Evolutionary conservation across 2,888 invertebrate genomes (phyloP).

Genomic region (Celastrina argiolus): DNA sequence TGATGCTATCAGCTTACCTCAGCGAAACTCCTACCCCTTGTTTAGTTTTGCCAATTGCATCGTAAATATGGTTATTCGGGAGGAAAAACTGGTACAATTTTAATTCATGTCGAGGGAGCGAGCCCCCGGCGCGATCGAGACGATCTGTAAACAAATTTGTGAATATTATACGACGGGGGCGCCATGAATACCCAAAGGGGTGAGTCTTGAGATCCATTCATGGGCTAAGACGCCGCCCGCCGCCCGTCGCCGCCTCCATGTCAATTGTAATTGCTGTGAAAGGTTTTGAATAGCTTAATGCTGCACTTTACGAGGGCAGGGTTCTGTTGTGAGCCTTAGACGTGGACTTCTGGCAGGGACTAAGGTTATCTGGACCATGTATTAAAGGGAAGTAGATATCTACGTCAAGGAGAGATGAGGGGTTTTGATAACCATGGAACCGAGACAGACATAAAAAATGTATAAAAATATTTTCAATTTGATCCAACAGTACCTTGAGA

Average conservation of each 20-base stretch:
- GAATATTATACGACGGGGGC: slow-evolving; percentile 63
- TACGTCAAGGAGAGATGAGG: background rate
- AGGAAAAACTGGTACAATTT: slow-evolving; percentile 17
- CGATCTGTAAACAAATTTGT: slow-evolving; percentile 71
- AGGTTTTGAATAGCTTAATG: slow-evolving; percentile 33
- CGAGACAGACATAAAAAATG: too few species aligned
- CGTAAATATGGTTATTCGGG: slow-evolving; percentile 11
- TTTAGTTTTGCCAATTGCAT: slow-evolving; percentile 3
- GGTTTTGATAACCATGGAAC: background rate
- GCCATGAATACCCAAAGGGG: slow-evolving; percentile 67
- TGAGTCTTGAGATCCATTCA: slow-evolving; percentile 69
- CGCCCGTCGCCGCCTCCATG: slow-evolving; percentile 31
- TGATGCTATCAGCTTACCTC: background rate
- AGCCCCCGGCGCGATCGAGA: slow-evolving; percentile 21
- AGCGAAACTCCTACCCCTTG: background rate
- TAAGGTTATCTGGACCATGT: background rate
- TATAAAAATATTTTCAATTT: too few species aligned
- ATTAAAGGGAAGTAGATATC: background rate
- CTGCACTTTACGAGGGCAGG: background rate
- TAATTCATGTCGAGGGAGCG: slow-evolving; percentile 1
- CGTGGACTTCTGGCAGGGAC: too few species aligned
- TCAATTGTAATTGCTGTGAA: slow-evolving; percentile 49
- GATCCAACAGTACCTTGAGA: too few species aligned
- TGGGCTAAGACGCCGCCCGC: slow-evolving; percentile 57
- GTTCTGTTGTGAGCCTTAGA: slow-evolving; percentile 10